Base-by-base conservation (phyloP, 2,113 vertebrate species). In the Pogonocichla stellata region DNA sequence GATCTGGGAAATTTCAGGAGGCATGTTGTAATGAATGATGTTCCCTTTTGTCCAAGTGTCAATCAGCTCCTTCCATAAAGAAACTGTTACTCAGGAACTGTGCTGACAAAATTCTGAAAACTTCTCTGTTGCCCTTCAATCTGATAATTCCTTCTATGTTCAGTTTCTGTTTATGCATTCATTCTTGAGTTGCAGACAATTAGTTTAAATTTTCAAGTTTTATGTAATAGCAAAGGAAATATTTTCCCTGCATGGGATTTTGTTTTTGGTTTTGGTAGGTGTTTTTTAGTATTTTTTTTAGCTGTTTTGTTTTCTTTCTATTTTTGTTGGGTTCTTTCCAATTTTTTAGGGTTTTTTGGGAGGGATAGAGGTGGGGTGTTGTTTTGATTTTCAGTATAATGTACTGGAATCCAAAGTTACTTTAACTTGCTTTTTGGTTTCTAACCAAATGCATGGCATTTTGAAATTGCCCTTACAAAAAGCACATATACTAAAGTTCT, bases 311-410 rank as follows among this genome's bases (percentile, higher is more conserved):
- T 22, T 31, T 47, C 10, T n/a, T 57, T 57, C 23, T n/a, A 50
- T 29, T 34, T 4, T 28, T 58, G 8, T 28, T 51, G 50, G 14
- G 5, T 17, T 51, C 25, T 28, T 51, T 16, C 50, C 26, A 50
- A 5, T 28, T 58, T 6, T 29, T 69, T 29, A 23, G 23, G 47
- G 22, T 31, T 45, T 71, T 71, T 38, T 31, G 38, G 9, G 11
- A 1, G 9, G 6, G 14, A 12, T 9, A 5, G 3, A 16, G 10
- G 8, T 16, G 6, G 13, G 2, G 5, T 31, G 26, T 48, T 85
- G 9, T 33, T 77, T 50, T 25, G 7, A 34, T n/a, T 80, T 84
- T 54, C 54, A 9, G 6, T 57, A 26, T 57, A 48, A 48, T 31
- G 26, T 80, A 53, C 28, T 73, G 34, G 74, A 65, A 89, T 77